Percentiles rank a stretch among this genome's conserved stretches.
Evolutionary conservation across 2,888 invertebrate species (phyloP).

Genomic region (Meteorus colon): DNA sequence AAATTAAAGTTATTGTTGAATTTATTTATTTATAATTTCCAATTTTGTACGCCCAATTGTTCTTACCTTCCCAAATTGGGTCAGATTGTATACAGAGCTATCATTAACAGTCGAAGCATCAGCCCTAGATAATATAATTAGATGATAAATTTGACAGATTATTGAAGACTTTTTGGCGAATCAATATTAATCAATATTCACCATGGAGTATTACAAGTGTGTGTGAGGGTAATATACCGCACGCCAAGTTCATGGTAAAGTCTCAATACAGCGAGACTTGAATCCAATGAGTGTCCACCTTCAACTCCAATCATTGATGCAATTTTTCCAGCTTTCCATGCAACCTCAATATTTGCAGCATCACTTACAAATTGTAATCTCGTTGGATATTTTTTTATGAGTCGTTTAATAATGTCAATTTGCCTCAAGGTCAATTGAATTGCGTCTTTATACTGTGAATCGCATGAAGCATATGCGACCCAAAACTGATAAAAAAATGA

Average conservation of each 20-base stretch:
- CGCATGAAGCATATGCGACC: constrained; percentile 77
- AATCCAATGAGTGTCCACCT: constrained; percentile 79
- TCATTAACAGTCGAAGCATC: constrained; percentile 68
- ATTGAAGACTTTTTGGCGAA: background rate
- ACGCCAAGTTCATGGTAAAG: constrained; percentile 78
- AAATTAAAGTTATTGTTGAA: background rate
- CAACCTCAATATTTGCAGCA: constrained; percentile 65
- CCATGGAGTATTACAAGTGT: constrained; percentile 79
- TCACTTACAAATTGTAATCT: constrained; percentile 70
- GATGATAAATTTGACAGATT: constrained; percentile 25
- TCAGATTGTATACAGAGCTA: constrained; percentile 66
- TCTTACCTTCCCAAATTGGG: constrained; percentile 72
- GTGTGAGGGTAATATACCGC: constrained; percentile 79
- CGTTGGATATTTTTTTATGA: constrained; percentile 72
- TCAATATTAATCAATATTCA: constrained; percentile 51
- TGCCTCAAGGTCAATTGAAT: constrained; percentile 77
- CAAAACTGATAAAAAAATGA: constrained; percentile 75
- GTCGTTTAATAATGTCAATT: constrained; percentile 78
- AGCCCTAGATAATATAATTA: constrained; percentile 66
- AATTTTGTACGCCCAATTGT: background rate
- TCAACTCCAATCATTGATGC: constrained; percentile 78
- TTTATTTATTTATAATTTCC: background rate
- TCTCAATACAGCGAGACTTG: constrained; percentile 76
- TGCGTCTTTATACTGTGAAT: constrained; percentile 75
- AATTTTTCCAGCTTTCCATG: constrained; percentile 73